Evolutionary conservation across 92 coral and sea anemone genomes (phyloP).

Genomic region (Galaxea fascicularis): DNA sequence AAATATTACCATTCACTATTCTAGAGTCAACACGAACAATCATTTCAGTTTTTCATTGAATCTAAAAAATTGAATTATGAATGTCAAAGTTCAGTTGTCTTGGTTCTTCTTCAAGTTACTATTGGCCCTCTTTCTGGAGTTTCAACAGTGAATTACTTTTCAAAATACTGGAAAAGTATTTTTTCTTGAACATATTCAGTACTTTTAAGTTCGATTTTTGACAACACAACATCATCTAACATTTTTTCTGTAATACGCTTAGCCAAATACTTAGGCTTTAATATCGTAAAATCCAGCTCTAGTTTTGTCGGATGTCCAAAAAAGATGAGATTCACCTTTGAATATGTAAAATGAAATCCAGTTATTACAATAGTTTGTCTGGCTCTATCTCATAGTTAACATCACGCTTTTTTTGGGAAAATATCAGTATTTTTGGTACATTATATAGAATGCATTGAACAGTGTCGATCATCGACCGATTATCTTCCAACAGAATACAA

Average conservation of each 20-base stretch:
- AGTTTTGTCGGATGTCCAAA: neutral
- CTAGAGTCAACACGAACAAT: slow-evolving; percentile 17
- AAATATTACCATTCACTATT: slow-evolving; percentile 21
- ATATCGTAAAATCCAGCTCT: slow-evolving; percentile 11
- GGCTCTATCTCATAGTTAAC: slow-evolving; percentile 27
- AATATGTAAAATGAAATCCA: slow-evolving; percentile 8
- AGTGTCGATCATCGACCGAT: slow-evolving; percentile 15
- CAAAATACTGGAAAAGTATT: neutral
- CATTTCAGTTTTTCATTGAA: slow-evolving; percentile 14
- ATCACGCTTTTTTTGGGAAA: slow-evolving; percentile 8
- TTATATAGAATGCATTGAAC: no score
- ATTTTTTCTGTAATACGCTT: neutral
- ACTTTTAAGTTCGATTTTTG: neutral
- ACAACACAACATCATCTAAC: slow-evolving; percentile 5
- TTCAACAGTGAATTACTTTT: neutral
- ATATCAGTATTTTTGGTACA: neutral
- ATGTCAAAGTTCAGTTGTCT: neutral
- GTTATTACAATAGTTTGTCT: slow-evolving; percentile 19
- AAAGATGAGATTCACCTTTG: slow-evolving; percentile 9
- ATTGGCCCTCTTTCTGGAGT: slow-evolving; percentile 8
- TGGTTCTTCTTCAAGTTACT: neutral
- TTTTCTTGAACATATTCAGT: neutral
- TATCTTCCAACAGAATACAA: slow-evolving; percentile 7
- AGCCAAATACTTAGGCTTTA: slow-evolving; percentile 13
- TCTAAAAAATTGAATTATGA: neutral